Conservation (phyloP, 1,140 invertebrate species). For the Laupala kohalensis region DNA sequence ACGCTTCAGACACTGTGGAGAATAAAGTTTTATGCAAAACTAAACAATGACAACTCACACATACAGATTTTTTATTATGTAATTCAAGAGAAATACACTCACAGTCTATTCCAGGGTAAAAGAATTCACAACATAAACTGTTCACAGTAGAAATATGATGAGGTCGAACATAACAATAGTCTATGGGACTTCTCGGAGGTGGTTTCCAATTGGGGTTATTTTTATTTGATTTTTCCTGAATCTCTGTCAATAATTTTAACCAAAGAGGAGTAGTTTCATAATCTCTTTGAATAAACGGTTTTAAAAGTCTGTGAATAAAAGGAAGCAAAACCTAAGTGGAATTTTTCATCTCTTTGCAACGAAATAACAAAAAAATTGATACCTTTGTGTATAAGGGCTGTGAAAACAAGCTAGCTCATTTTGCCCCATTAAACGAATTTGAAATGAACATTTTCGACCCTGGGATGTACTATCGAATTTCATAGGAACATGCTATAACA, state of each 20-base stretch:
- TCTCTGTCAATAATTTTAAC: slow-evolving; percentile 55
- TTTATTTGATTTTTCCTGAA: slow-evolving; percentile 46
- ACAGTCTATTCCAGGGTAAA: slow-evolving; percentile 78
- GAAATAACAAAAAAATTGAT: background rate
- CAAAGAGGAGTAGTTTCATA: slow-evolving; percentile 45
- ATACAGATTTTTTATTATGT: background rate
- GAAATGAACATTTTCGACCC: slow-evolving; percentile 1
- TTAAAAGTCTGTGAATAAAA: slow-evolving; percentile 42
- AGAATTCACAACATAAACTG: slow-evolving; percentile 63
- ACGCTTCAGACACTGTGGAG: slow-evolving; percentile 62
- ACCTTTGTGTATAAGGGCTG: slow-evolving; percentile 35
- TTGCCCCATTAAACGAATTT: slow-evolving; percentile 20
- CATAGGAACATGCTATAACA: background rate
- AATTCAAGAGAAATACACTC: background rate
- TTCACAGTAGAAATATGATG: slow-evolving; percentile 81
- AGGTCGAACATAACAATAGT: slow-evolving; percentile 75
- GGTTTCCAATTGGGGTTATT: slow-evolving; percentile 34
- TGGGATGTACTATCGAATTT: background rate
- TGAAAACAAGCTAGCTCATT: slow-evolving; percentile 28
- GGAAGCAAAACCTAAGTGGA: background rate
- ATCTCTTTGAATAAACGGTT: slow-evolving; percentile 67
- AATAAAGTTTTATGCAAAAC: background rate
- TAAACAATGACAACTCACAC: background rate
- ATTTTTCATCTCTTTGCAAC: background rate
- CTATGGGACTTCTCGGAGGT: slow-evolving; percentile 33